Base-by-base conservation (phyloP, 2,113 vertebrate genomes). In the Alces alces region DNA sequence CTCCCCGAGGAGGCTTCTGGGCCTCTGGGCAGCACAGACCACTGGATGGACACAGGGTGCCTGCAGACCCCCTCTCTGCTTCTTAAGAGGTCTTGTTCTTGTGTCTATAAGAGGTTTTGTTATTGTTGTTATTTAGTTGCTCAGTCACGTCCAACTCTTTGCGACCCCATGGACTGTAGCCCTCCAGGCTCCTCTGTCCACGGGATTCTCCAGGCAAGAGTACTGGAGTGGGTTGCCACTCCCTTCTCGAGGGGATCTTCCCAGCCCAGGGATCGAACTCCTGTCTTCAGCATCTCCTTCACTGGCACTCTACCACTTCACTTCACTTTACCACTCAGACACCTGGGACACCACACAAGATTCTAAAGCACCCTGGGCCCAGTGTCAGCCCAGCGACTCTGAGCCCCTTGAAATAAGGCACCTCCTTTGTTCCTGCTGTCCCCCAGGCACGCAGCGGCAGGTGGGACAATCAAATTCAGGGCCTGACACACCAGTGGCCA, bases 21-120 rank as follows among this genome's bases (percentile, higher is more conserved):
- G 17, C 47, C 3, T 50, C 47, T 3, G 2, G 33, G 50, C 33
- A 13, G 79, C 6, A 1, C 45, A 80, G 78, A 50, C 45, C 45
- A 6, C 33, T 0, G 0, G 33, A 33, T 0, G 0, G 47, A 50
- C 45, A 10, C 16, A 5, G 28, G 78, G 28, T 5, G 2, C 28
- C 30, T 23, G 19, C 12, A 64, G 57, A 39, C 12, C 30, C 28
- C 36, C n/a, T 16, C 45, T 28, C 19, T 47, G n/a, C 17, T 21
- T 21, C 78, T 19, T 5, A 2, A 36, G 30, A 64, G 21, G n/a
- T 1, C 64, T 21, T 19, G 9, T 11, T 36, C 64, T 21, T 1
- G 1, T 1, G 1, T 21, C 33, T 36, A 1, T 11, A 21, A 21
- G 64, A 19, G 17, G 64, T 3, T n/a, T 66, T 7, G 16, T n/a